Base-by-base conservation (phyloP, 2,113 vertebrate genomes). In the Triplophysa dalaica region DNA sequence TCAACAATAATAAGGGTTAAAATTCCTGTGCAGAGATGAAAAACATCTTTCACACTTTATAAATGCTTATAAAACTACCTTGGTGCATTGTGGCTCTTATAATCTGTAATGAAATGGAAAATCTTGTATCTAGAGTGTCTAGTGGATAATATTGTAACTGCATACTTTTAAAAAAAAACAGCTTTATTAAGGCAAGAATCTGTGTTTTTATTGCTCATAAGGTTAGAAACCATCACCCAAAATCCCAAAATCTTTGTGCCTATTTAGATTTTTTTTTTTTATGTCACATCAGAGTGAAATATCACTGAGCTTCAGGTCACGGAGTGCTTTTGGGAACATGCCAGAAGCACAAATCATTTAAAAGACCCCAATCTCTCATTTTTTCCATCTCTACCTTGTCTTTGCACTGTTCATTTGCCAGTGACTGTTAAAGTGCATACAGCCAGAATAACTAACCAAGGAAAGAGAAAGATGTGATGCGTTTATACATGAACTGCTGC, bases 261-360 rank as follows among this genome's bases (percentile, higher is more conserved):
- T 70, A 68, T 75, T 82, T 79, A 29, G 56, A 78, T 83, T 54
- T 29, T 5, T 78, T 78, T 24, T 13, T 64, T 66, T 65, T 2
- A 4, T 73, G 68, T 21, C 21, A 16, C 77, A 78, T 81, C 62
- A 63, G 48, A 65, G 58, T 68, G 58, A 84, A 84, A 77, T 84
- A 82, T 70, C 77, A 82, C 66, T 76, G 77, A 82, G 77, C 80
- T 81, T 70, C 65, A 79, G 80, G 76, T 79, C 80, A 82, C 45
- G 17, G 67, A 48, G 60, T 78, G 22, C 62, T 70, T 72, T 65
- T 41, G 41, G 50, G 43, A 38, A 33, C 61, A 66, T 2, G 16
- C 45, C 26, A 45, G 38, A 52, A 43, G 62, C 45, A 78, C 66
- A 56, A 29, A 48, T 78, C 58, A 62, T 38, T 61, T 75, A 38